Evolutionary conservation across 2,797 vertebrate species (phyloP).

Genomic region (Steatocranus sp.): DNA sequence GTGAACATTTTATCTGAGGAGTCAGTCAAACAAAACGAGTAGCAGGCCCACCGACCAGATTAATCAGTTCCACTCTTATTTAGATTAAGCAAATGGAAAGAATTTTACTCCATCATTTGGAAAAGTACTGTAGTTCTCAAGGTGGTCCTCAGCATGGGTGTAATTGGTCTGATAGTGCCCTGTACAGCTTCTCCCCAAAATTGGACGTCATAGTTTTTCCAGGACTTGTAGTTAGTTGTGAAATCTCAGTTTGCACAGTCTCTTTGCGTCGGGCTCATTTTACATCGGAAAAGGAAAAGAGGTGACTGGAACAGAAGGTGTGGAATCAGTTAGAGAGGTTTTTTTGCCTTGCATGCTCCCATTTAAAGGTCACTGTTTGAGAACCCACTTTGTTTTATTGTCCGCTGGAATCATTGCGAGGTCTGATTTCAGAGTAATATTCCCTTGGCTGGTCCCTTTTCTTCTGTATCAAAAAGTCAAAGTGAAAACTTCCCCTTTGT

Average conservation of each 20-base stretch:
- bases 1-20: conserved; percentile 18
- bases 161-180: conserved; percentile 29
- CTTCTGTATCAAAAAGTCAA: conserved; percentile 57
- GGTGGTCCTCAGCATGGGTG: conserved; percentile 57
- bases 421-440: conserved; percentile 59
- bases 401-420: conserved; percentile 54
- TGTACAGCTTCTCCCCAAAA: conserved; percentile 24
- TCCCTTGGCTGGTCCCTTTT: conserved; percentile 38
- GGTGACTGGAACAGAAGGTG: conserved; percentile 33
- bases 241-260: conserved; percentile 47
- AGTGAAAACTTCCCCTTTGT: conserved; percentile 65
- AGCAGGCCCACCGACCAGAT: conserved; percentile 32
- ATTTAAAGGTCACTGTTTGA: conserved; percentile 59
- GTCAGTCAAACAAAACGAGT: conserved; percentile 47
- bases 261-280: conserved; percentile 47
- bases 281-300: conserved; percentile 45
- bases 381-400: conserved; percentile 54
- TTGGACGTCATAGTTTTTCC: conserved; percentile 50
- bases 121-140: conserved; percentile 48
- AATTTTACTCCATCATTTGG: conserved; percentile 61
- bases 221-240: conserved; percentile 48
- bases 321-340: conserved; percentile 34
- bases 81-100: conserved; percentile 56
- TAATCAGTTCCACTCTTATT: conserved; percentile 53
- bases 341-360: conserved; percentile 18